Conservation (phyloP, 2,797 vertebrate species). For the Allenopithecus nigroviridis region DNA sequence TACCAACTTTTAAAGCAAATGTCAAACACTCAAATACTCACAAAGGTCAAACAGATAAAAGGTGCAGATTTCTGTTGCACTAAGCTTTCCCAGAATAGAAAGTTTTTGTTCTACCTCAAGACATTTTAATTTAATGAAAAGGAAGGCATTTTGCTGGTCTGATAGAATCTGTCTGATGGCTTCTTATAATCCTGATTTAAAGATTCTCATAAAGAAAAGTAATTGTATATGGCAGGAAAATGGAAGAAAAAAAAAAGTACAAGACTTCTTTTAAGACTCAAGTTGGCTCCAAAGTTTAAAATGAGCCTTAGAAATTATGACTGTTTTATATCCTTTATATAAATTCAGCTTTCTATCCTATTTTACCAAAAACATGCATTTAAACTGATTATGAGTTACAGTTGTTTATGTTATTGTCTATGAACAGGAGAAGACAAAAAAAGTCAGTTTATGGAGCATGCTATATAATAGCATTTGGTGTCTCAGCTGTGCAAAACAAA, state of each 20-base stretch:
- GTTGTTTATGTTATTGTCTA: conserved; percentile 39
- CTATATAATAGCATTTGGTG: neutral
- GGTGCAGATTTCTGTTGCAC: neutral
- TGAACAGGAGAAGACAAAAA: conserved; percentile 36
- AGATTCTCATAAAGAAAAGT: conserved; percentile 18
- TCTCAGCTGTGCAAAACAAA: conserved; percentile 51
- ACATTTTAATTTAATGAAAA: neutral
- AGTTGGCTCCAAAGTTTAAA: neutral
- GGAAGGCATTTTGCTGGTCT: neutral
- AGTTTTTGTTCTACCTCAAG: neutral
- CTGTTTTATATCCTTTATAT: neutral
- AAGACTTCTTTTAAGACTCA: neutral
- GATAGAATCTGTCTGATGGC: neutral
- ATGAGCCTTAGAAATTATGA: neutral
- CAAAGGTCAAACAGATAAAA: neutral
- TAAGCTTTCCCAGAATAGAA: neutral
- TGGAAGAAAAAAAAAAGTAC: neutral
- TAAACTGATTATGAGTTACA: conserved; percentile 44
- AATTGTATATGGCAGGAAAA: neutral
- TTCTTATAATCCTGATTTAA: neutral
- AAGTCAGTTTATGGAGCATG: neutral
- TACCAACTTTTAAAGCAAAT: neutral
- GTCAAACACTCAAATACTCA: neutral
- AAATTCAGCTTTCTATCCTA: conserved; percentile 43
- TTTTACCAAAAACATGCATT: conserved; percentile 33